Evolutionary conservation across 2,113 vertebrate genomes (phyloP).

Genomic region (Agelaius phoeniceus): DNA sequence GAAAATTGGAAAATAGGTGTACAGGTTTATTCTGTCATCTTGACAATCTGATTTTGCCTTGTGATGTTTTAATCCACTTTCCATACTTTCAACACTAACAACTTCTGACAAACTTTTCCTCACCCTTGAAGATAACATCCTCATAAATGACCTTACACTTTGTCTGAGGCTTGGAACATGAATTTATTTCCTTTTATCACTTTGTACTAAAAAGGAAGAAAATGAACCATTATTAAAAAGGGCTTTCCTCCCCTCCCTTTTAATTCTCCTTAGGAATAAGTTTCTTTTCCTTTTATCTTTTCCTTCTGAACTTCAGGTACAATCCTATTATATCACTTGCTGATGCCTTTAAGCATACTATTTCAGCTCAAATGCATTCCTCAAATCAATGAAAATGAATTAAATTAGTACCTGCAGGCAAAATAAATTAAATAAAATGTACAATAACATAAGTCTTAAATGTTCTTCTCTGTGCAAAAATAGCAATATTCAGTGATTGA

Average conservation of each 20-base stretch:
- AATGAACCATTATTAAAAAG: slow-evolving; percentile 63
- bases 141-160: slow-evolving; percentile 47
- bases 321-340: slow-evolving; percentile 21
- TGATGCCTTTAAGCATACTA: slow-evolving; percentile 57
- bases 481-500: neutral
- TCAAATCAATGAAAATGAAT: slow-evolving; percentile 60
- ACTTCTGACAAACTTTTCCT: slow-evolving; percentile 64
- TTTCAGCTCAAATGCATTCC: slow-evolving; percentile 56
- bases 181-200: slow-evolving; percentile 74
- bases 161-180: slow-evolving; percentile 56
- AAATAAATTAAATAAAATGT: slow-evolving; percentile 59
- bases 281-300: slow-evolving; percentile 63
- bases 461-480: neutral
- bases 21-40: slow-evolving; percentile 57
- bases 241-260: neutral
- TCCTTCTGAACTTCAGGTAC: slow-evolving; percentile 36
- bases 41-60: slow-evolving; percentile 31
- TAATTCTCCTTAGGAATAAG: slow-evolving; percentile 37
- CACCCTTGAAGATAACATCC: slow-evolving; percentile 39
- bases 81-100: slow-evolving; percentile 49
- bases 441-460: slow-evolving; percentile 24
- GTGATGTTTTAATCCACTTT: slow-evolving; percentile 69
- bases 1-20: slow-evolving; percentile 75
- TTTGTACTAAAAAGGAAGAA: slow-evolving; percentile 60
- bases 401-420: slow-evolving; percentile 58